These are phyloP conservation scores for Notodonta ziczac DNA, from an alignment of 2,888 invertebrate species.

Conservation along the genomic window DNA sequence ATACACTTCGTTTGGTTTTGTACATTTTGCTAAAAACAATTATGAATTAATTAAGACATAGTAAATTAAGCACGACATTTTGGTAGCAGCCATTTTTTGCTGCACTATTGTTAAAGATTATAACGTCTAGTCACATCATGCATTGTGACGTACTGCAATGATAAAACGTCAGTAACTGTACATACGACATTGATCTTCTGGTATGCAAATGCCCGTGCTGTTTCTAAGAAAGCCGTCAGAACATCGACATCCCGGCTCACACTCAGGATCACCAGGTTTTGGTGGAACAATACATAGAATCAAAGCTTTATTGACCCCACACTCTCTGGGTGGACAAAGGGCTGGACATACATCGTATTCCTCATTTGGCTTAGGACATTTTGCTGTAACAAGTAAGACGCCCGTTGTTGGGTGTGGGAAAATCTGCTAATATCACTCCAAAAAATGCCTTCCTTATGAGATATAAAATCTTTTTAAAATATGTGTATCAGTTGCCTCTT, in stretches of 20 bases:
- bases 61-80: too few species aligned
- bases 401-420: not conserved
- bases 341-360: slow-evolving; percentile 38
- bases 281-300: slow-evolving; percentile 40
- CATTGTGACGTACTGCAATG: not conserved
- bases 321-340: slow-evolving; percentile 38
- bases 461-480: too few species aligned
- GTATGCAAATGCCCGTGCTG: slow-evolving; percentile 38
- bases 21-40: slow-evolving; percentile 27
- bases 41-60: too few species aligned
- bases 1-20: slow-evolving; percentile 36
- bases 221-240: slow-evolving; percentile 39
- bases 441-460: too few species aligned
- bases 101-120: too few species aligned
- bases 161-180: slow-evolving; percentile 6
- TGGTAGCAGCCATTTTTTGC: too few species aligned
- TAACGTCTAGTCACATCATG: too few species aligned
- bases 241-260: slow-evolving; percentile 49
- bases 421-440: too few species aligned
- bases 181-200: slow-evolving; percentile 46
- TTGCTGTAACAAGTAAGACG: slow-evolving; percentile 9
- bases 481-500: too few species aligned
- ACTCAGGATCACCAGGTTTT: slow-evolving; percentile 43
- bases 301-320: slow-evolving; percentile 38
- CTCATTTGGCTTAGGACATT: slow-evolving; percentile 32